Evolutionary conservation across 2,888 invertebrate species (phyloP).

Genomic region (Notodonta dromedarius): DNA sequence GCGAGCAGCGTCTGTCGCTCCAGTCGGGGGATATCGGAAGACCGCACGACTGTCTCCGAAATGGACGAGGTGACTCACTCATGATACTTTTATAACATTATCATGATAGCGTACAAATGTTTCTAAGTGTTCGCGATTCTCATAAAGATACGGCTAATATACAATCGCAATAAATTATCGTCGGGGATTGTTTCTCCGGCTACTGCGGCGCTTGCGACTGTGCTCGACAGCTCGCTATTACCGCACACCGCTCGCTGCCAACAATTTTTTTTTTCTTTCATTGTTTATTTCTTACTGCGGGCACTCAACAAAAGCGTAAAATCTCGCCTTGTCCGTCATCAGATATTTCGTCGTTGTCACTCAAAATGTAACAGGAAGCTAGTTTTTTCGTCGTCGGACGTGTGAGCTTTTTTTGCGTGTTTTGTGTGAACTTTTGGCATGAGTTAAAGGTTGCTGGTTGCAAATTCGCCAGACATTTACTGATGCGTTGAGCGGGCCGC

Average conservation of each 20-base stretch:
- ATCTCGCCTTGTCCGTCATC: constrained; percentile 60
- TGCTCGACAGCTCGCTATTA: constrained; percentile 50
- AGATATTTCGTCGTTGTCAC: constrained; percentile 55
- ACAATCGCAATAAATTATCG: constrained; percentile 59
- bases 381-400: constrained; percentile 33
- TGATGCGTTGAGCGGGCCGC: constrained; percentile 54
- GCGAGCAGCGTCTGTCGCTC: constrained; percentile 82
- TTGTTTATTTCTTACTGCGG: constrained; percentile 57
- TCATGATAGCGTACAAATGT: constrained; percentile 35
- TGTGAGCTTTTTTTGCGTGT: constrained; percentile 44
- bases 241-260: constrained; percentile 62
- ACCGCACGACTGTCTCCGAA: constrained; percentile 86
- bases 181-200: constrained; percentile 51
- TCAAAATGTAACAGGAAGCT: constrained; percentile 58
- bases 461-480: constrained; percentile 50
- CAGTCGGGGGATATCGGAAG: constrained; percentile 85
- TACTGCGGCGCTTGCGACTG: constrained; percentile 56
- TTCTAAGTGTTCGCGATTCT: constrained; percentile 46
- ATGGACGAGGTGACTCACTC: constrained; percentile 85
- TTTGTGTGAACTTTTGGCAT: constrained; percentile 51
- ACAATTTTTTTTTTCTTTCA: constrained; percentile 62
- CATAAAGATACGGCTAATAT: constrained; percentile 52
- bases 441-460: constrained; percentile 40
- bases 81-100: constrained; percentile 37
- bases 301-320: constrained; percentile 54